A percentile compares a stretch with the other conserved stretches of the same genome.
phyloP scores from a whole-genome alignment of 1,140 invertebrate species.

The Calliphora vicina region DNA sequence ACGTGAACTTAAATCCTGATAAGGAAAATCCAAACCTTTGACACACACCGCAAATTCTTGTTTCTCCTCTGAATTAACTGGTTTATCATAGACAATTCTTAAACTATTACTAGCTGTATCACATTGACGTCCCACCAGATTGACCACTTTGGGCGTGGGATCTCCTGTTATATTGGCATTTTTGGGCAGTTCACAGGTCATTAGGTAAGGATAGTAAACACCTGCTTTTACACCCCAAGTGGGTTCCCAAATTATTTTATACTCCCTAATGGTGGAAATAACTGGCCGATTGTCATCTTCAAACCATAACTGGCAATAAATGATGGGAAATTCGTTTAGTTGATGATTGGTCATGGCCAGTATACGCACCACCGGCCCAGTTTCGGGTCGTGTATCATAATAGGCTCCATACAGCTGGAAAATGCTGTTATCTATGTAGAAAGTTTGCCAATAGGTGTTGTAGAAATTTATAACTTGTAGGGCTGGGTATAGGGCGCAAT shows the following conservation, averaged over 20 bases:
- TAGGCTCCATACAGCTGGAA: slow-evolving; percentile 90
- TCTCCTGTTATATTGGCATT: slow-evolving; percentile 72
- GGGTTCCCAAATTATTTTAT: slow-evolving; percentile 60
- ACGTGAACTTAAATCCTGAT: slow-evolving; percentile 87
- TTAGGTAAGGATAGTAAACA: slow-evolving; percentile 68
- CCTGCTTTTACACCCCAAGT: slow-evolving; percentile 83
- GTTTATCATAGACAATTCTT: slow-evolving; percentile 76
- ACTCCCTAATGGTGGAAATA: neutral
- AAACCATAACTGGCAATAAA: neutral
- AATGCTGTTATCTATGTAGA: slow-evolving; percentile 79
- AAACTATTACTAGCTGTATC: slow-evolving; percentile 84
- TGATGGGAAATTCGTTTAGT: neutral
- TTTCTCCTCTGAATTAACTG: neutral
- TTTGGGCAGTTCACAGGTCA: slow-evolving; percentile 60
- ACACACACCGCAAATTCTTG: slow-evolving; percentile 80
- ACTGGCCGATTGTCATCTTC: neutral
- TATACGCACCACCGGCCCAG: slow-evolving; percentile 77
- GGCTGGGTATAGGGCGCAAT: slow-evolving; percentile 47
- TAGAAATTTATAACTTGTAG: slow-evolving; percentile 46
- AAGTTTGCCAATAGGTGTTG: slow-evolving; percentile 75
- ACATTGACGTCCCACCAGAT: slow-evolving; percentile 80
- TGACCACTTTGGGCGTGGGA: slow-evolving; percentile 77
- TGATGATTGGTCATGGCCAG: slow-evolving; percentile 87
- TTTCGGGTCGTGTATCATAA: slow-evolving; percentile 78
- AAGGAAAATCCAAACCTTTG: slow-evolving; percentile 66